Conservation (phyloP, 2,113 vertebrate genomes). For the Pterophyllum scalare region DNA sequence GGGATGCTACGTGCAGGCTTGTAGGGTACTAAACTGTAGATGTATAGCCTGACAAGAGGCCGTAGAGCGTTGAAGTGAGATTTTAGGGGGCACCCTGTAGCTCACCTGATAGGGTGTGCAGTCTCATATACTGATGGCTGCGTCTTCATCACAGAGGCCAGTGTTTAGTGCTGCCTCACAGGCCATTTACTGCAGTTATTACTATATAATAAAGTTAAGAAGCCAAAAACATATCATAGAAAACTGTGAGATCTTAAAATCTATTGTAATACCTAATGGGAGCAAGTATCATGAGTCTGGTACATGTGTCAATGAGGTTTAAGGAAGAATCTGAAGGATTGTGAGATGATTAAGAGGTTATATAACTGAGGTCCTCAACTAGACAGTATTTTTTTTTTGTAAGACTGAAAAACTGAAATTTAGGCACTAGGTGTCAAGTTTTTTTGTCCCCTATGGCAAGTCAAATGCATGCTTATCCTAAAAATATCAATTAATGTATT, state of each 20-base stretch:
- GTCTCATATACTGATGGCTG: too few species aligned
- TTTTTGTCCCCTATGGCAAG: not conserved
- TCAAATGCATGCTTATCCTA: not conserved
- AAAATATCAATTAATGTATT: not conserved
- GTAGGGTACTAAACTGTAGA: not conserved
- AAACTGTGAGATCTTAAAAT: not conserved
- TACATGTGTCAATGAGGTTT: not conserved
- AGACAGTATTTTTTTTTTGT: not conserved
- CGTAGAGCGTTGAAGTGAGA: not conserved
- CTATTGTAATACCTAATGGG: not conserved
- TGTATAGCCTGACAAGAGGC: not conserved
- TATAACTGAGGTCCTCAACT: not conserved
- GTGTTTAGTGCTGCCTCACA: too few species aligned
- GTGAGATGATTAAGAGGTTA: not conserved
- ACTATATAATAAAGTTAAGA: not conserved
- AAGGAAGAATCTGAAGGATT: not conserved
- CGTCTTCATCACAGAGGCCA: too few species aligned
- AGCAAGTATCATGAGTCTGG: not conserved
- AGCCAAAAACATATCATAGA: too few species aligned
- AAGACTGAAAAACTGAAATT: not conserved
- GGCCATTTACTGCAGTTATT: not conserved
- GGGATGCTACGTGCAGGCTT: not conserved
- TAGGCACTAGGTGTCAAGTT: not conserved
- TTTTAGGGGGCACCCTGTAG: not conserved
- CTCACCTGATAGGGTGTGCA: not conserved